Base-by-base conservation (phyloP, 2,888 invertebrate genomes). In the Pantelozetes paolii region DNA sequence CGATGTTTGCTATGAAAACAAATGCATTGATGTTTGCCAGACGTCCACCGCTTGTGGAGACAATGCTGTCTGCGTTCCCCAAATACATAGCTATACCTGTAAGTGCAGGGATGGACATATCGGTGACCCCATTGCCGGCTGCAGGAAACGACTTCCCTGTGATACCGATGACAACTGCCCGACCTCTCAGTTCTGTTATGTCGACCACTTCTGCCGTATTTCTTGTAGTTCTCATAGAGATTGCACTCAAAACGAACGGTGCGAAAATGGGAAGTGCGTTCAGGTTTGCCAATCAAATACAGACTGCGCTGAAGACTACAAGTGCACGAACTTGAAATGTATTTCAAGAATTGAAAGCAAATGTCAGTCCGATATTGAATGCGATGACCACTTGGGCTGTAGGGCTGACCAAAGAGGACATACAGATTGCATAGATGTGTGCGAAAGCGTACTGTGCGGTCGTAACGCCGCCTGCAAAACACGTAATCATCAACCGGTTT, bases 91-190 rank as follows among this genome's bases (percentile, higher is more conserved):
- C 76, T 89, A 90, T 81, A 88, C 87, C 1, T 90, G 90, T 80
- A 89, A 90, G 79, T 94, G 93, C 81, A 91, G 76, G 83, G 92
- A 93, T 11, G 93, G 93, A 0, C 92, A 75, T 83, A 92, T 93
- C 13, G 93, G 93, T 0, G 88, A 92, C 82, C 88, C 92, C 1
- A 83, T 86, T 15, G 84, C 83, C 32, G 88, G 88, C 28, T 94
- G 94, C 80, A 91, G 93, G 81, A 94, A 94, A 81, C 88, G 90
- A 82, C 85, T 89, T 20, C 89, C 91, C 30, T 94, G 93, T 79
- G 86, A 89, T 77, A 87, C 89, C 80, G 85, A 87, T 40, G 86
- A 86, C 71, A 92, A 93, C 80, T 94, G 93, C 81, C 89, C 90
- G 3, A 81, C 90, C 15, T 87, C 86, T 77, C 90, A 90, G 9